These are phyloP conservation scores for Drosophila nigricruria DNA, from an alignment of 2,888 invertebrate species.

Conservation along the genomic window DNA sequence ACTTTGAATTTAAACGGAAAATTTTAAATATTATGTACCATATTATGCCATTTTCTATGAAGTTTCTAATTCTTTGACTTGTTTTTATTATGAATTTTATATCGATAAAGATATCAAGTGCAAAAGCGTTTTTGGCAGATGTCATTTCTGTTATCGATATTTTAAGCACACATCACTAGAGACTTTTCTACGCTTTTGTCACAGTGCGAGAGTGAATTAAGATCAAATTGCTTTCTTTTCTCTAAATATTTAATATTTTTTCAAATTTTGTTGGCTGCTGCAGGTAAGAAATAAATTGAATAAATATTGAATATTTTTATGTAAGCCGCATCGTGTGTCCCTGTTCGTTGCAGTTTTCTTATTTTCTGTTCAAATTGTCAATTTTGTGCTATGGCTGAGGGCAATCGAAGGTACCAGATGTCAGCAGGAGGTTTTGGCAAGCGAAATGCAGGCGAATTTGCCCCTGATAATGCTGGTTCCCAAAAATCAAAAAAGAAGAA, in stretches of 20 bases:
- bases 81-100: not conserved
- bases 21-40: not conserved
- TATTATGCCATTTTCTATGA: not conserved
- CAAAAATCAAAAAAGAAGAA: not conserved
- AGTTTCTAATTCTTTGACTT: not conserved
- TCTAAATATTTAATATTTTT: too few relatives aligned
- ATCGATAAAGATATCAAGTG: not conserved
- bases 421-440: not conserved
- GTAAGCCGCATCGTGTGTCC: too few relatives aligned
- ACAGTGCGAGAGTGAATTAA: not conserved
- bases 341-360: not conserved
- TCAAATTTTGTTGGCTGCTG: not conserved
- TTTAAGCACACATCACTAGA: not conserved
- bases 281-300: not conserved
- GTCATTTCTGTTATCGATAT: slow-evolving; percentile 8
- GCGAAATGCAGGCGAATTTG: not conserved
- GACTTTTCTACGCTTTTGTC: not conserved
- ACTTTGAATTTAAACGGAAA: not conserved
- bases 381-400: not conserved
- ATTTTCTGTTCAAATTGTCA: not conserved
- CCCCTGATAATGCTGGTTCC: not conserved
- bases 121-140: not conserved
- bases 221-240: not conserved
- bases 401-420: not conserved
- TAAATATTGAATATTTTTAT: not conserved